Percentiles rank a stretch among this genome's conserved stretches.
These are phyloP conservation scores for Turritopsis dohrnii DNA, from an alignment of 30 jellyfish, hydroid and myxozoan species.

Conservation along the genomic window DNA sequence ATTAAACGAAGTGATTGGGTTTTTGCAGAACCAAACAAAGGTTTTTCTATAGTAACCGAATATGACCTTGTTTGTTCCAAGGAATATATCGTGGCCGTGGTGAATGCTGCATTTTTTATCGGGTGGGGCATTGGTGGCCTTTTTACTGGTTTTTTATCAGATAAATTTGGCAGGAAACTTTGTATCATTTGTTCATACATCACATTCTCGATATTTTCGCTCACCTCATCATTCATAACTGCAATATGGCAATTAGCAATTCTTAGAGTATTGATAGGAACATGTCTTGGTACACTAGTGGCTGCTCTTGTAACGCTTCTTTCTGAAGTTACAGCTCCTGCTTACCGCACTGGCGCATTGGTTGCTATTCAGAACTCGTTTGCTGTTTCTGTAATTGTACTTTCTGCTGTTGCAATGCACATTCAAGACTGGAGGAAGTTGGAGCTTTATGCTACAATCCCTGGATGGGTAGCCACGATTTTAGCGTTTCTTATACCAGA, in stretches of 20 bases:
- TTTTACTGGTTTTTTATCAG: background rate
- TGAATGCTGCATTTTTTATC: constrained; percentile 1
- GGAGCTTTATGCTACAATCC: background rate
- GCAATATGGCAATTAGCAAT: constrained; percentile 16
- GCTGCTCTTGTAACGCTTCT: background rate
- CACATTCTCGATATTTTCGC: background rate
- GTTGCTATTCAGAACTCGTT: background rate
- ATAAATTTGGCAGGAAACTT: constrained; percentile 6
- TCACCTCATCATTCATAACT: background rate
- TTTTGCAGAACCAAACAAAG: background rate
- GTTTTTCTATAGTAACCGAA: constrained; percentile 13
- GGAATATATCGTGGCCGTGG: constrained; percentile 1
- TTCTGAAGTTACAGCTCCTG: background rate
- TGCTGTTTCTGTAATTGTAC: background rate
- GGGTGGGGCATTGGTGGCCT: constrained; percentile 23
- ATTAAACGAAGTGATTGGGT: constrained; percentile 16
- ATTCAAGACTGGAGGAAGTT: background rate
- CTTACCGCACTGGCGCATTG: background rate
- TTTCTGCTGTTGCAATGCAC: background rate
- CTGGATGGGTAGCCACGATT: background rate
- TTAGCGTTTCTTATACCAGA: background rate
- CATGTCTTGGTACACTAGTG: background rate
- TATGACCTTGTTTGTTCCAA: constrained; percentile 19
- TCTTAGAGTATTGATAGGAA: background rate
- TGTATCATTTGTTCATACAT: background rate